phyloP scores from a whole-genome alignment of 2,113 vertebrate species.

The Numenius arquata region DNA sequence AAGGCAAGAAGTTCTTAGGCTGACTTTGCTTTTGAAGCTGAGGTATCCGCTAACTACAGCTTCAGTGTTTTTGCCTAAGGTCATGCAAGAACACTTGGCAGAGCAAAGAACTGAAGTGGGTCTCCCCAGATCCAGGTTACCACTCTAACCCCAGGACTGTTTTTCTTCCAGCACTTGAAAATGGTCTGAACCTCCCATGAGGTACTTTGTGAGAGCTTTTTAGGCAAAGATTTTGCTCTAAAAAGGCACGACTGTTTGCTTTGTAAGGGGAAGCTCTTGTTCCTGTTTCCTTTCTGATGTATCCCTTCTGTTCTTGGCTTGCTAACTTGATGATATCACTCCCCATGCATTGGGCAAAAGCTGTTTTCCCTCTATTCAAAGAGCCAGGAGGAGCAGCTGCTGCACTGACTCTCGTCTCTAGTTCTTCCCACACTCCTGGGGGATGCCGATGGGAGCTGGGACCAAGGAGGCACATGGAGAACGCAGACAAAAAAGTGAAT shows the following conservation, averaged over 20 bases:
- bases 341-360: conserved; percentile 22
- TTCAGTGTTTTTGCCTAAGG: conserved; percentile 43
- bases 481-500: background rate
- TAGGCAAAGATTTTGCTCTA: conserved; percentile 7
- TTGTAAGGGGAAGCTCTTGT: conserved; percentile 42
- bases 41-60: background rate
- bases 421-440: background rate
- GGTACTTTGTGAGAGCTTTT: background rate
- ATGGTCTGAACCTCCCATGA: conserved; percentile 12
- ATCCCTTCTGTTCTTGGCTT: conserved; percentile 46
- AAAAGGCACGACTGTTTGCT: conserved; percentile 32
- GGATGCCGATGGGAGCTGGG: background rate
- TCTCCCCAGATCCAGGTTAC: conserved; percentile 40
- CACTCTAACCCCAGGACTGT: conserved; percentile 16
- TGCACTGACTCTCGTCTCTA: background rate
- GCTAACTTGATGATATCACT: conserved; percentile 38
- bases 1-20: conserved; percentile 25
- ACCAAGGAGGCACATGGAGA: background rate
- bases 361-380: conserved; percentile 25
- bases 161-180: conserved; percentile 47
- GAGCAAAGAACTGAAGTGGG: conserved; percentile 46
- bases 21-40: conserved; percentile 44
- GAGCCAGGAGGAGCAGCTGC: conserved; percentile 45
- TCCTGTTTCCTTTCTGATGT: conserved; percentile 50
- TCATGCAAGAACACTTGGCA: background rate